Evolutionary conservation across 2,888 invertebrate species (phyloP).

Genomic region (Mesorhabditis spiculigera): DNA sequence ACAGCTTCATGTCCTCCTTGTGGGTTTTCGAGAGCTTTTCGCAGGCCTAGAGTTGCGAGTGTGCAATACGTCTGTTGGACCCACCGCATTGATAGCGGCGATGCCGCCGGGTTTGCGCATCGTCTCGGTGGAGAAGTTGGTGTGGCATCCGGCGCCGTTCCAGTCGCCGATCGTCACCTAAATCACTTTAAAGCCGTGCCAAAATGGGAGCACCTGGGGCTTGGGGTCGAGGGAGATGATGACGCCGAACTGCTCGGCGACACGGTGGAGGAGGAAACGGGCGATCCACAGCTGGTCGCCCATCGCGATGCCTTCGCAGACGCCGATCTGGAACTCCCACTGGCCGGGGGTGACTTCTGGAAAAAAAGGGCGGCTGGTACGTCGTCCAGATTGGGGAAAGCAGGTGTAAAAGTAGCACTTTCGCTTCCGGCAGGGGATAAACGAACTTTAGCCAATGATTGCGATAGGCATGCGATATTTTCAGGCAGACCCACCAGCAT

Average conservation of each 20-base stretch:
- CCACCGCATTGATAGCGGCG: slow-evolving; percentile 74
- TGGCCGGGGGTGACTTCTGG: slow-evolving; percentile 39
- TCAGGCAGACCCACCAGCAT: slow-evolving; percentile 74
- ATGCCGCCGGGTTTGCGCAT: slow-evolving; percentile 83
- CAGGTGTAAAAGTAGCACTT: not conserved
- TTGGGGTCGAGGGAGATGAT: slow-evolving; percentile 63
- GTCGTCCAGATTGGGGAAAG: slow-evolving; percentile 13
- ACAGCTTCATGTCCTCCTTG: slow-evolving; percentile 86
- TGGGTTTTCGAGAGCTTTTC: slow-evolving; percentile 88
- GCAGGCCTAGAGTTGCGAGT: slow-evolving; percentile 69
- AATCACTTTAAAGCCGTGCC: not conserved
- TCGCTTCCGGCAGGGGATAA: too few relatives aligned
- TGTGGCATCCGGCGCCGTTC: slow-evolving; percentile 95
- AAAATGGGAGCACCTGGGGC: slow-evolving; percentile 47
- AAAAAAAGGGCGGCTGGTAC: slow-evolving; percentile 25
- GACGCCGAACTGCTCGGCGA: slow-evolving; percentile 65
- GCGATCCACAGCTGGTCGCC: slow-evolving; percentile 65
- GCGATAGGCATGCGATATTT: not conserved
- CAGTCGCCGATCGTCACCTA: slow-evolving; percentile 67
- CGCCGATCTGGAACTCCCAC: slow-evolving; percentile 61
- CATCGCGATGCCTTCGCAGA: slow-evolving; percentile 63
- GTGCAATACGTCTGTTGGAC: not conserved
- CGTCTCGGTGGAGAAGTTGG: slow-evolving; percentile 86
- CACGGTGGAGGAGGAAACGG: slow-evolving; percentile 63
- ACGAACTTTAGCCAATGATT: too few relatives aligned